Conservation (phyloP, 2,888 invertebrate genomes). For the Drosophila multiciliata region DNA sequence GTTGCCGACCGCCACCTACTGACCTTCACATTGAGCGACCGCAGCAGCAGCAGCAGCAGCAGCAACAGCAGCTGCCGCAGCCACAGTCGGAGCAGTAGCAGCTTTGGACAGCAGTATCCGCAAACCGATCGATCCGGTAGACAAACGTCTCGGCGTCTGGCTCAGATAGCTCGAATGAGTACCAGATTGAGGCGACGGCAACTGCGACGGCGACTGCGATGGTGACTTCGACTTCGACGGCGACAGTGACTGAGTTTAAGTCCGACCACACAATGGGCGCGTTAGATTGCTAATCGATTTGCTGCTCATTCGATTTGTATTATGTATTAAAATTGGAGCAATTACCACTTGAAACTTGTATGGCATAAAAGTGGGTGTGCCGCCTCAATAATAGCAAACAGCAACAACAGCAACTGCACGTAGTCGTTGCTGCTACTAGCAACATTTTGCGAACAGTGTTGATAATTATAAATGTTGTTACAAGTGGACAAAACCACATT, state of each 20-base stretch:
- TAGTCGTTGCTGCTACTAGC: constrained; percentile 39
- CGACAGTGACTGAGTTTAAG: constrained; percentile 33
- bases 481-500: constrained; percentile 65
- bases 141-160: constrained; percentile 74
- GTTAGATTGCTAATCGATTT: constrained; percentile 81
- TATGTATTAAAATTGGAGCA: constrained; percentile 82
- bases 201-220: neutral
- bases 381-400: constrained; percentile 35
- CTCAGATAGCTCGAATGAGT: constrained; percentile 35
- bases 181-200: constrained; percentile 2
- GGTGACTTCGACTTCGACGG: neutral
- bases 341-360: constrained; percentile 80
- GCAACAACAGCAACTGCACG: constrained; percentile 27
- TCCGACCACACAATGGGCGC: constrained; percentile 81
- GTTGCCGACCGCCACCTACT: constrained; percentile 80
- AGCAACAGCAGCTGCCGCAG: constrained; percentile 7
- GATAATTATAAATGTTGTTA: constrained; percentile 73
- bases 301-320: constrained; percentile 79
- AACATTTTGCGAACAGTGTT: constrained; percentile 68
- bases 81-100: constrained; percentile 4
- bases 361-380: constrained; percentile 79
- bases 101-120: constrained; percentile 64
- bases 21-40: constrained; percentile 77
- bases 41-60: constrained; percentile 35
- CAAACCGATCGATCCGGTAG: constrained; percentile 72